A percentile compares a stretch with the other conserved stretches of the same genome.
Evolutionary conservation across 2,113 vertebrate genomes (phyloP).

Genomic region (Apodemus speciosus): DNA sequence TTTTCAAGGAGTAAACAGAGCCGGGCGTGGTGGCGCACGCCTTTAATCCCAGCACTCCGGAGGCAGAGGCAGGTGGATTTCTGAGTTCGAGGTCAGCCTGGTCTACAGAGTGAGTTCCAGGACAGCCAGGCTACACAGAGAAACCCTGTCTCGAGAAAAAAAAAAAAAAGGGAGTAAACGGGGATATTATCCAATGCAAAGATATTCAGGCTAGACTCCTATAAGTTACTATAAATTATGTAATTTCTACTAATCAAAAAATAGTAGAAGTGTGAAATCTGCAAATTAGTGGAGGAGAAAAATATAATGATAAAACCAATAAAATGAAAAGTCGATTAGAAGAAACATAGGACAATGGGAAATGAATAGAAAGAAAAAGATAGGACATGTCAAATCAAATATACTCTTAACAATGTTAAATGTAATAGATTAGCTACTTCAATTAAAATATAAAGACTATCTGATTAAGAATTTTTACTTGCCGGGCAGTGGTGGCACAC

Average conservation of each 20-base stretch:
- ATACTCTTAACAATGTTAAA: background rate
- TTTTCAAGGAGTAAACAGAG: background rate
- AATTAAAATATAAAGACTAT: background rate
- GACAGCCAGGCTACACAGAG: too few species aligned
- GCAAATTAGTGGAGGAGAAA: background rate
- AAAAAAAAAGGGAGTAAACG: background rate
- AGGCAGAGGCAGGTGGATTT: too few species aligned
- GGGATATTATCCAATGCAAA: background rate
- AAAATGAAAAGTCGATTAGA: background rate
- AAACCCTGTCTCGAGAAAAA: too few species aligned
- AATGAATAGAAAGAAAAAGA: background rate
- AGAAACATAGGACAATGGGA: background rate
- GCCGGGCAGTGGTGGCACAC: too few species aligned
- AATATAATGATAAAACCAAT: background rate
- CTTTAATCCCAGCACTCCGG: too few species aligned
- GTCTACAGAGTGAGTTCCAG: too few species aligned
- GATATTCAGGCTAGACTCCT: background rate
- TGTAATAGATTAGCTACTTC: background rate
- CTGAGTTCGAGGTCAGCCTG: too few species aligned
- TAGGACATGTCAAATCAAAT: background rate
- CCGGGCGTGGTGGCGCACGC: too few species aligned
- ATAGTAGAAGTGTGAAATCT: background rate
- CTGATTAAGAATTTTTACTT: background rate
- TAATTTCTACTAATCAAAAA: background rate
- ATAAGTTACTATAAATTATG: background rate